A percentile compares a stretch with the other conserved stretches of the same genome.
phyloP scores from a whole-genome alignment of 2,888 invertebrate genomes.

The Xanthia togata region DNA sequence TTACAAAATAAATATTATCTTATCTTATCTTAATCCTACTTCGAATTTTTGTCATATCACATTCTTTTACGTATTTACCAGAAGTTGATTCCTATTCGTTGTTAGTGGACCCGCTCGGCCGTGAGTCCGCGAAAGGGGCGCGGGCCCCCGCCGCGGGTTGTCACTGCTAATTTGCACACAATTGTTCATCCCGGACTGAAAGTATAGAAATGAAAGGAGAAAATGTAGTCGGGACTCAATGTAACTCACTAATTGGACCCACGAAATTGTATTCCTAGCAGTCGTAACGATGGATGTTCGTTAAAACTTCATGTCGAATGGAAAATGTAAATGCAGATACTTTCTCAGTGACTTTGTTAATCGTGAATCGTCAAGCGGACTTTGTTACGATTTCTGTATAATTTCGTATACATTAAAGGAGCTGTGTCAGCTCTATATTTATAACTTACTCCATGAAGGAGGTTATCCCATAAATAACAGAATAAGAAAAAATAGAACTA shows the following conservation, averaged over 20 bases:
- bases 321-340: slow-evolving; percentile 77
- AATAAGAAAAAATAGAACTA: no score
- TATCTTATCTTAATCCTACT: slow-evolving; percentile 6
- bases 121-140: slow-evolving; percentile 75
- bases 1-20: no score
- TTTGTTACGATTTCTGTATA: slow-evolving; percentile 58
- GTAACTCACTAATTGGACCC: slow-evolving; percentile 84
- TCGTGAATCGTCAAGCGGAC: slow-evolving; percentile 69
- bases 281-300: slow-evolving; percentile 76
- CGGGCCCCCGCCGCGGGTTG: slow-evolving; percentile 80
- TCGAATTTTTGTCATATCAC: background rate
- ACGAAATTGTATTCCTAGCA: slow-evolving; percentile 77
- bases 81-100: slow-evolving; percentile 16
- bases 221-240: slow-evolving; percentile 81
- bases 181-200: slow-evolving; percentile 86
- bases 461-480: no score
- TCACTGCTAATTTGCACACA: slow-evolving; percentile 89
- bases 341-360: slow-evolving; percentile 74
- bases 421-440: background rate
- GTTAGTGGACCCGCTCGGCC: slow-evolving; percentile 36
- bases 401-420: slow-evolving; percentile 39
- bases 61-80: slow-evolving; percentile 10
- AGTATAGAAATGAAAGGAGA: slow-evolving; percentile 86
- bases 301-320: slow-evolving; percentile 79
- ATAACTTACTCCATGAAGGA: background rate